Conservation (phyloP, 2,113 vertebrate species). For the Dicaeum eximium region DNA sequence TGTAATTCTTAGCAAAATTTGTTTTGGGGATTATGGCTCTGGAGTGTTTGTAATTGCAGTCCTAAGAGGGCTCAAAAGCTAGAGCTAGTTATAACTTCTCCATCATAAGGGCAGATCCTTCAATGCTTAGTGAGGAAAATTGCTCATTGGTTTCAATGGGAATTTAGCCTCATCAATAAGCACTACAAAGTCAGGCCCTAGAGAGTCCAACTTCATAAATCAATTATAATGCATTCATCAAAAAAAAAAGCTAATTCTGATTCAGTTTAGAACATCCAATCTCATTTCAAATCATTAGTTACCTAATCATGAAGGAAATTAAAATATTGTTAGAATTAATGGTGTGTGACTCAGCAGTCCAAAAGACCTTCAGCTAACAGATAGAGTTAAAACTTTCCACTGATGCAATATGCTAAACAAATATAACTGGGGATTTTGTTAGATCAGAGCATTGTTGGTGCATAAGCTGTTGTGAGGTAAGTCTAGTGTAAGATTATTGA, state of each 20-base stretch:
- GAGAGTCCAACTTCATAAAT: slow-evolving; percentile 44
- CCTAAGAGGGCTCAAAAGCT: neutral
- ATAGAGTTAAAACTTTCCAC: neutral
- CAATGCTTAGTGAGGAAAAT: neutral
- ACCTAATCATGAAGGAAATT: slow-evolving; percentile 58
- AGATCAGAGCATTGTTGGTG: neutral
- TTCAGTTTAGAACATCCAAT: neutral
- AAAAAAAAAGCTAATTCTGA: neutral
- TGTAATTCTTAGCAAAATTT: neutral
- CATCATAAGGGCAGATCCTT: neutral
- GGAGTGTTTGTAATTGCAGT: neutral
- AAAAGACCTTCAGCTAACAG: slow-evolving; percentile 18
- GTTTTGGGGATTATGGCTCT: neutral
- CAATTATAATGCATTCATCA: slow-evolving; percentile 47
- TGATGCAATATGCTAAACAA: neutral
- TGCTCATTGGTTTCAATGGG: neutral
- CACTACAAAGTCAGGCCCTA: neutral
- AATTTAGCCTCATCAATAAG: slow-evolving; percentile 11
- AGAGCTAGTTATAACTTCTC: neutral
- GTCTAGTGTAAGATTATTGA: neutral
- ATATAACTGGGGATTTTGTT: neutral
- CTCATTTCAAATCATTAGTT: slow-evolving; percentile 56
- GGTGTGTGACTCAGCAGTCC: slow-evolving; percentile 36
- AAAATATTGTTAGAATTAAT: slow-evolving; percentile 59
- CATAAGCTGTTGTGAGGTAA: neutral